phyloP scores from a whole-genome alignment of 2,113 vertebrate genomes.

The Montifringilla adamsi region DNA sequence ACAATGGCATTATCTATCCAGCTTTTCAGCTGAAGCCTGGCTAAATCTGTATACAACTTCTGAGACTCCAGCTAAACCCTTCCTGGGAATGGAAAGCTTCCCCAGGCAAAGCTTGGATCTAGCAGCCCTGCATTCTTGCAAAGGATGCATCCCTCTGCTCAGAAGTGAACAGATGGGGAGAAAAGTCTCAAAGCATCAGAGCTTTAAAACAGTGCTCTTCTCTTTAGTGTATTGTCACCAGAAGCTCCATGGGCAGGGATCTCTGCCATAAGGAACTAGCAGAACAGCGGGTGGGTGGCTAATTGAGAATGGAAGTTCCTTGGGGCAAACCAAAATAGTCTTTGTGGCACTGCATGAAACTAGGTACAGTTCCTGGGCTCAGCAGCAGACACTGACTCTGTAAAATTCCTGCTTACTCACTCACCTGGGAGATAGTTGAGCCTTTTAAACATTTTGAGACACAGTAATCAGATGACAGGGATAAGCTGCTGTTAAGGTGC shows the following conservation, averaged over 20 bases:
- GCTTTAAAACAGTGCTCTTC: background rate
- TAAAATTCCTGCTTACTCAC: background rate
- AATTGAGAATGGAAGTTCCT: slow-evolving; percentile 17
- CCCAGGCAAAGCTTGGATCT: background rate
- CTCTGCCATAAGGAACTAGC: background rate
- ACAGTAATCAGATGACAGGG: background rate
- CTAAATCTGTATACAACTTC: slow-evolving; percentile 14
- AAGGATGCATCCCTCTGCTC: background rate
- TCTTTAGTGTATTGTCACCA: slow-evolving; percentile 1
- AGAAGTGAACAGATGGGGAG: slow-evolving; percentile 38
- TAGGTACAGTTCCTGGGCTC: background rate
- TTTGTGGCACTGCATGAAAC: background rate
- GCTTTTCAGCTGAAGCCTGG: slow-evolving; percentile 4
- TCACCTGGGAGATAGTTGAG: background rate
- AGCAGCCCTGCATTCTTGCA: background rate
- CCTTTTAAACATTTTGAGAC: background rate
- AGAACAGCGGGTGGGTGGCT: background rate
- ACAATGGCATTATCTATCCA: slow-evolving; percentile 24
- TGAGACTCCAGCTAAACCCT: background rate
- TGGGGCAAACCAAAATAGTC: background rate
- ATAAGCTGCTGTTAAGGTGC: background rate
- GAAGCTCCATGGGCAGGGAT: background rate
- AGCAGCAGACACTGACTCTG: background rate
- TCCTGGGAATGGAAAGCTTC: background rate
- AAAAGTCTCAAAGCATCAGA: slow-evolving; percentile 2